A percentile compares a stretch with the other conserved stretches of the same genome.
Conservation (phyloP, 2,888 invertebrate genomes). For the Aricia artaxerxes region DNA sequence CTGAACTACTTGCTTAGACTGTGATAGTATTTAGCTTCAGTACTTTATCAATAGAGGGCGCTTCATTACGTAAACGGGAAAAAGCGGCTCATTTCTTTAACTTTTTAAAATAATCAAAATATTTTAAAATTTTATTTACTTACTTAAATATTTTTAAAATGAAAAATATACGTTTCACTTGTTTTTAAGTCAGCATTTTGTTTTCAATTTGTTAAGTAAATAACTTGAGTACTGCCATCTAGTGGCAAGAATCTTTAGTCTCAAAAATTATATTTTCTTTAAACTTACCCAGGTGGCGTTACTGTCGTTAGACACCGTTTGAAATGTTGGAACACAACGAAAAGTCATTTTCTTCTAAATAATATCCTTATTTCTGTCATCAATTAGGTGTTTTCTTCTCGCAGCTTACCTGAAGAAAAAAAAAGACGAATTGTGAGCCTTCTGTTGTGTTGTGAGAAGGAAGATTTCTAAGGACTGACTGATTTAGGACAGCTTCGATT, state of each 20-base stretch:
- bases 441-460: constrained; percentile 47
- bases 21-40: background rate
- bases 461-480: constrained; percentile 40
- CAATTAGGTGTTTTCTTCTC: constrained; percentile 63
- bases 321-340: constrained; percentile 84
- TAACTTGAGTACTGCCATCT: constrained; percentile 49
- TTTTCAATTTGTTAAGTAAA: background rate
- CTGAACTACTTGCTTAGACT: background rate
- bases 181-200: background rate
- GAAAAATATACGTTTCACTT: too few relatives aligned
- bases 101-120: too few relatives aligned
- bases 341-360: constrained; percentile 80
- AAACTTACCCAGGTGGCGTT: constrained; percentile 84
- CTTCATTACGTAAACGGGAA: background rate
- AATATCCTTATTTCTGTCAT: constrained; percentile 54
- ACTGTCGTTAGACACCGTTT: constrained; percentile 83
- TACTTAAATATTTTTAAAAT: too few relatives aligned
- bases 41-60: background rate
- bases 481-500: background rate
- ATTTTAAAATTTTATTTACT: too few relatives aligned
- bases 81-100: background rate
- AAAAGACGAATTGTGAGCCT: constrained; percentile 42
- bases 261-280: constrained; percentile 36
- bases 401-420: constrained; percentile 84
- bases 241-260: constrained; percentile 43